Evolutionary conservation across 1,140 invertebrate genomes (phyloP), one percentile per base, ranked within the genome.

Genomic region (Cylas formicarius): DNA sequence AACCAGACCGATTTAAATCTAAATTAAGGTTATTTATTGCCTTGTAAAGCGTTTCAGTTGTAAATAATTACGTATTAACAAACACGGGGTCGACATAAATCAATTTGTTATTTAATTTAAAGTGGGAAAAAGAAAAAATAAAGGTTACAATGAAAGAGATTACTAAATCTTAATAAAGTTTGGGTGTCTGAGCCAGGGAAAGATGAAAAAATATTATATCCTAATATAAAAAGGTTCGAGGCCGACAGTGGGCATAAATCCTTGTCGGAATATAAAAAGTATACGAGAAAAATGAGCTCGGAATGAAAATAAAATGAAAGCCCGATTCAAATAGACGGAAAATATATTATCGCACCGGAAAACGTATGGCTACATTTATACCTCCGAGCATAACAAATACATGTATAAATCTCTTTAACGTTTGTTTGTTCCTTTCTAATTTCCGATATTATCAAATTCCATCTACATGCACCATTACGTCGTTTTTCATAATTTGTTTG

Each of bases 301-400:
- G 57, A 61, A 62, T 59, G 56, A 61, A 61, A 61, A 61, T 61
- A 61, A 61, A 61, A 61, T 50, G 58, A 59, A 57, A 52, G 50
- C 49, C 47, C 38, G 56, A 61, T 60, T 61, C 57, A 58, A 60
- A 61, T 56, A 54, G 57, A 58, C 57, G 52, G 57, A 57, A 60
- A 57, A 61, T 61, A 60, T 57, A 61, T 59, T 58, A 56, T 58
- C 52, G 52, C 47, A n/a, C n/a, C 28, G 32, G 40, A 41, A 55
- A 57, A 57, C 52, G 42, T 58, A 53, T 56, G 50, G 48, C 39
- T 32, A 39, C 38, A 46, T 52, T 51, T 44, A 53, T 50, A 37
- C 35, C 43, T 50, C 42, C 39, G 11, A 23, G 43, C 44, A 31
- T 44, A 40, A 38, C 36, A 48, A 33, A 49, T 48, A 51, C 52